phyloP scores from a whole-genome alignment of 2,113 vertebrate species.

The Silurus asotus region DNA sequence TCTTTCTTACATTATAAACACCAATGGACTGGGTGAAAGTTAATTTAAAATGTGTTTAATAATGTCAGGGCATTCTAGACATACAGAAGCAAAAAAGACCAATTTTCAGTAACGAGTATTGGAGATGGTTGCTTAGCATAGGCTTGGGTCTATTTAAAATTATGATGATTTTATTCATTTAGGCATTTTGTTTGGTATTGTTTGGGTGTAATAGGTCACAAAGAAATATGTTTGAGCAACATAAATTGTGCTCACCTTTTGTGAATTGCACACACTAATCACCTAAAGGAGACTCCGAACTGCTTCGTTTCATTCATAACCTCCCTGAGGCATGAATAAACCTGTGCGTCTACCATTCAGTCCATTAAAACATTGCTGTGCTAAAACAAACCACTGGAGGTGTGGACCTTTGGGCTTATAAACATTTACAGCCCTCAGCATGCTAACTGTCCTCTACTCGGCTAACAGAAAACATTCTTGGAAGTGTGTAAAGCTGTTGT shows the following conservation, averaged over 20 bases:
- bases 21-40: background rate
- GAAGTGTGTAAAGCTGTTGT: conserved; percentile 31
- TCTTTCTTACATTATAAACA: background rate
- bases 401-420: conserved; percentile 14
- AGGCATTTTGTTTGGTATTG: background rate
- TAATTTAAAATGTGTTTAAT: background rate
- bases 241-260: background rate
- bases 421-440: conserved; percentile 41
- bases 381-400: background rate
- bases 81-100: background rate
- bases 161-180: background rate
- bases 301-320: background rate
- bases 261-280: background rate
- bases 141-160: background rate
- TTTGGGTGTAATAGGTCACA: background rate
- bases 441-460: conserved; percentile 9
- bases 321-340: background rate
- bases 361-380: conserved; percentile 6
- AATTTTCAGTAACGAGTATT: background rate
- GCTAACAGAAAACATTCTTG: conserved; percentile 9
- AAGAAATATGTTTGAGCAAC: background rate
- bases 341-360: background rate
- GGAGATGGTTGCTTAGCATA: background rate
- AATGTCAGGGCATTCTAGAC: background rate
- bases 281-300: background rate